A percentile compares a stretch with the other conserved stretches of the same genome.
These are phyloP conservation scores for Cyclophora albipunctata DNA, from an alignment of 2,888 invertebrate species.

Conservation along the genomic window DNA sequence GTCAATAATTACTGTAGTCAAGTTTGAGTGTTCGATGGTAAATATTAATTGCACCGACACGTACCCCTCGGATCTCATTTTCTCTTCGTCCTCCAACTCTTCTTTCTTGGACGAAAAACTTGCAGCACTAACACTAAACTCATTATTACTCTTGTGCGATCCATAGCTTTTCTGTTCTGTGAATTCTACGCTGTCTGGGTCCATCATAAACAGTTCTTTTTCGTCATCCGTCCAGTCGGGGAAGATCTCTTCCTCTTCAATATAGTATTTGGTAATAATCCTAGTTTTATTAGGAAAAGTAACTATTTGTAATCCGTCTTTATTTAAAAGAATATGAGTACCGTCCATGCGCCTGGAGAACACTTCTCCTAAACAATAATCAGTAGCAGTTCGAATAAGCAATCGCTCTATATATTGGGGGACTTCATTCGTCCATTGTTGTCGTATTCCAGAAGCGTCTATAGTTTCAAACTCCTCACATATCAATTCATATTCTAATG, in stretches of 20 bases:
- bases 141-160: slow-evolving; percentile 37
- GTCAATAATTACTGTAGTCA: slow-evolving; percentile 66
- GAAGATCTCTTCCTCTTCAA: slow-evolving; percentile 53
- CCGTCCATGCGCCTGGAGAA: slow-evolving; percentile 64
- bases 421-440: slow-evolving; percentile 41
- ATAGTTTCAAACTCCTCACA: slow-evolving; percentile 55
- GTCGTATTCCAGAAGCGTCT: slow-evolving; percentile 44
- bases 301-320: slow-evolving; percentile 51
- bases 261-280: slow-evolving; percentile 44
- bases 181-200: slow-evolving; percentile 28
- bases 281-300: slow-evolving; percentile 59
- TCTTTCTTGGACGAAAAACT: slow-evolving; percentile 30
- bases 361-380: slow-evolving; percentile 56
- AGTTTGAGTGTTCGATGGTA: slow-evolving; percentile 67
- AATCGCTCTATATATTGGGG: slow-evolving; percentile 42
- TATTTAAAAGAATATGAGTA: slow-evolving; percentile 51
- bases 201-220: slow-evolving; percentile 37
- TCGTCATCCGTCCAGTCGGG: slow-evolving; percentile 62
- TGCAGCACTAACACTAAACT: slow-evolving; percentile 18
- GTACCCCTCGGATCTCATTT: slow-evolving; percentile 45
- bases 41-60: slow-evolving; percentile 46
- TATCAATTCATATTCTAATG: slow-evolving; percentile 35
- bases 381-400: slow-evolving; percentile 56
- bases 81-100: slow-evolving; percentile 22
- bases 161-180: slow-evolving; percentile 25